Conservation (phyloP, 2,888 invertebrate species). For the Lathronympha strigana region DNA sequence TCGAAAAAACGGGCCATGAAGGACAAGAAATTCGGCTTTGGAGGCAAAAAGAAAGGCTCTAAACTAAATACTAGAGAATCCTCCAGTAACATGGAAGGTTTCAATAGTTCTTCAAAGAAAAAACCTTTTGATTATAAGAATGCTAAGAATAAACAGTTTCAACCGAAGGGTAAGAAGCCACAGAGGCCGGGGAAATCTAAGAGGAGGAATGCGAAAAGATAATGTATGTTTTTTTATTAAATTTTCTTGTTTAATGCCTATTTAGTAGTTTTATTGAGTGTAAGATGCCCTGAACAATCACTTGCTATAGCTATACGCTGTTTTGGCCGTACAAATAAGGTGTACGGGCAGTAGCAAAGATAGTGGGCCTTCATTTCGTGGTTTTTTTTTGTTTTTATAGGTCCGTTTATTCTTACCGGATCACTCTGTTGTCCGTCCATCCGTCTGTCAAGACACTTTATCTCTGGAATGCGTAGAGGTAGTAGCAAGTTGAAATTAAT, state of each 20-base stretch:
- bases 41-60: constrained; percentile 96
- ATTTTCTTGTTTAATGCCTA: constrained; percentile 26
- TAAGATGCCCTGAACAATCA: too few relatives aligned
- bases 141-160: constrained; percentile 72
- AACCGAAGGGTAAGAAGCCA: constrained; percentile 71
- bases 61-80: constrained; percentile 95
- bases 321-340: too few relatives aligned
- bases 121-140: constrained; percentile 71
- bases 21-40: constrained; percentile 96
- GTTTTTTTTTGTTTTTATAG: too few relatives aligned
- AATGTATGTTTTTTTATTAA: constrained; percentile 39
- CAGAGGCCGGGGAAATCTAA: constrained; percentile 84
- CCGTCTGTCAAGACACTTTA: too few relatives aligned
- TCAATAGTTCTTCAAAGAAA: constrained; percentile 73
- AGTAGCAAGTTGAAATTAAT: too few relatives aligned
- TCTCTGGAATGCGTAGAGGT: too few relatives aligned
- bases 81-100: constrained; percentile 86
- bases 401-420: too few relatives aligned
- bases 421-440: too few relatives aligned
- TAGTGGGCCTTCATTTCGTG: too few relatives aligned
- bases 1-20: constrained; percentile 85
- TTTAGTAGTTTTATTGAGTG: constrained; percentile 12
- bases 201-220: constrained; percentile 71
- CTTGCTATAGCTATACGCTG: too few relatives aligned
- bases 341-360: too few relatives aligned